Evolutionary conservation across 2,113 vertebrate genomes (phyloP).

Genomic region (Actenoides lindsayi): DNA sequence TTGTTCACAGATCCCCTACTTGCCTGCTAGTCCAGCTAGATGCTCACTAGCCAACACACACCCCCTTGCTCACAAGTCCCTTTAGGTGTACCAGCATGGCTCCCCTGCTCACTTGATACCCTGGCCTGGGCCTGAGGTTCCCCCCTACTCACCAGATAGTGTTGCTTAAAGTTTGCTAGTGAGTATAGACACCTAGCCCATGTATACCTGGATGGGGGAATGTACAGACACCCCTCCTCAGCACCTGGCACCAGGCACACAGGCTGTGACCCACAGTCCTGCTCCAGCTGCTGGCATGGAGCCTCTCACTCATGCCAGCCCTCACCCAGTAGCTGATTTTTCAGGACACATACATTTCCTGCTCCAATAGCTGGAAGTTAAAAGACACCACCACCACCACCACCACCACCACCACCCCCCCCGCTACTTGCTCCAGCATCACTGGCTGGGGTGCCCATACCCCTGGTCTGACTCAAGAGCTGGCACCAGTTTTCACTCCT

Average conservation of each 20-base stretch:
- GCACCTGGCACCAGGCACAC: background rate
- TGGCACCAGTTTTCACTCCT: background rate
- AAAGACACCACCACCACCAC: no score
- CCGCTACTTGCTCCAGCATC: background rate
- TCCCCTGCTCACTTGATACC: background rate
- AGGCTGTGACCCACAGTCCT: background rate
- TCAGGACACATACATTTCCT: background rate
- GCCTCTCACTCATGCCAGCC: background rate
- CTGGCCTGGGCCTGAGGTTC: background rate
- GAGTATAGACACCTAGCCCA: rapidly evolving
- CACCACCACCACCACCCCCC: no score
- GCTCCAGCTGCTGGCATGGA: background rate
- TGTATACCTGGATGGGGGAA: rapidly evolving
- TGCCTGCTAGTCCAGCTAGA: background rate
- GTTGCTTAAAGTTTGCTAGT: background rate
- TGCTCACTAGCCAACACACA: background rate
- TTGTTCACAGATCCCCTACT: background rate
- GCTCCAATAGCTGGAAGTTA: background rate
- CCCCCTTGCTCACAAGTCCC: background rate
- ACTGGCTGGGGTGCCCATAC: background rate
- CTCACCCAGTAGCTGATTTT: background rate
- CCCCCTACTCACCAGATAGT: rapidly evolving
- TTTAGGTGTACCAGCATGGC: background rate
- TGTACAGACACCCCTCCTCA: background rate
- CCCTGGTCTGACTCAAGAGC: background rate